Evolutionary conservation across 2,888 invertebrate genomes (phyloP), one percentile per base, ranked within the genome.

Genomic region (Synanthedon andrenaeformis): DNA sequence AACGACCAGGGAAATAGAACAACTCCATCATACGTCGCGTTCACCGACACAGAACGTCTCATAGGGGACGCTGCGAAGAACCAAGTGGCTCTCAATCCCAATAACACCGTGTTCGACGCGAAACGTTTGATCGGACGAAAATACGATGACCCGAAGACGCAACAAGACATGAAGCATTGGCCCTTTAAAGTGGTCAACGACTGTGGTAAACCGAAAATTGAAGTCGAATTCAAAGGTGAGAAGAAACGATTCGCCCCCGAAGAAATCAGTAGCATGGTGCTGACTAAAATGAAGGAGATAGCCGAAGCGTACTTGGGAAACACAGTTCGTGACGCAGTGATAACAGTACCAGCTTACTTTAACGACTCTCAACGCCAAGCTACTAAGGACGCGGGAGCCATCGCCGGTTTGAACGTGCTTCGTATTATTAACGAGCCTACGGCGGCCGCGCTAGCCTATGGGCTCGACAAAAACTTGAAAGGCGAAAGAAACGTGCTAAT

Each of bases 1-100:
- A 96, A 96, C 73, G 95, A 95, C 74, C 95, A 95, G 80, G 96
- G 95, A 58, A 96, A 96, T 78, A 87, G 95, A 53, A 95, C 95
- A 10, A 96, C 95, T 52, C 95, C 96, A 51, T 94, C 94, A 59
- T 96, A 94, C 79, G 95, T 96, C 52, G 95, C 94, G 4, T 96
- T 96, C 76, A 95, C 94, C 23, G 95, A 96, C 63, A 92, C 91
- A 3, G 95, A 96, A 77, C 89, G 95, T 52, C 87, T 96, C 42
- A 94, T 96, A 64, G 95, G 96, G 49, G 95, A 96, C 83, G 94
- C 94, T 14, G 95, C 95, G 42, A 95, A 95, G 79, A 94, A 94
- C 75, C 95, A 95, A 81, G 93, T 93, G 28, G 92, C 91, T 42
- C 89, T 92, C 86, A 94, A 94, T 76, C 93, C 94, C 28, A 88